Conservation (phyloP, 2,888 invertebrate species). For the Atrina japonica region DNA sequence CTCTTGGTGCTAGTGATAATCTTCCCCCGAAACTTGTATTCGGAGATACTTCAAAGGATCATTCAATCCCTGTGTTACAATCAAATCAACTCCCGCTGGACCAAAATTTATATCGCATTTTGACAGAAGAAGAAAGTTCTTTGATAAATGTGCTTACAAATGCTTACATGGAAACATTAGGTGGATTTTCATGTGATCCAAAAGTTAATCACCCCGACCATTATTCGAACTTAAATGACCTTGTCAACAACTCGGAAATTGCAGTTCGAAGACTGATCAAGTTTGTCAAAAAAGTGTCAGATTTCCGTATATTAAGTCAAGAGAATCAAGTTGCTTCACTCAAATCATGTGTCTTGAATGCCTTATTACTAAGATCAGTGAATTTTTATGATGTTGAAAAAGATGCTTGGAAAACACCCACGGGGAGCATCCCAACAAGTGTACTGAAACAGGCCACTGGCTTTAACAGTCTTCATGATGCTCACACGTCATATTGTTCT, state of each 20-base stretch:
- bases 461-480: constrained; percentile 74
- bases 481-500: constrained; percentile 76
- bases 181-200: constrained; percentile 50
- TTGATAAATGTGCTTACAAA: constrained; percentile 59
- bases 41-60: neutral
- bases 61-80: constrained; percentile 2
- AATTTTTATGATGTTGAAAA: constrained; percentile 94
- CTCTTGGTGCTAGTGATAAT: neutral
- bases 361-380: constrained; percentile 92
- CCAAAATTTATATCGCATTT: constrained; percentile 55
- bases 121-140: constrained; percentile 55
- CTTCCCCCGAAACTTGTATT: neutral
- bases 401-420: constrained; percentile 90
- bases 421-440: constrained; percentile 90
- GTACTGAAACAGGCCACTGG: constrained; percentile 93
- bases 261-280: constrained; percentile 90
- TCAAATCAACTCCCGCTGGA: constrained; percentile 52
- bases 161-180: constrained; percentile 68
- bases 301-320: constrained; percentile 96
- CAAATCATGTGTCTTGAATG: constrained; percentile 85
- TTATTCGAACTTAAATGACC: constrained; percentile 83
- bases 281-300: constrained; percentile 84
- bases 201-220: constrained; percentile 46
- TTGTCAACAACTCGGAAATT: constrained; percentile 86
- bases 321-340: constrained; percentile 94